Percentiles rank a stretch among this genome's conserved stretches.
These are phyloP conservation scores for Antigone vipio DNA, from an alignment of 2,113 vertebrate genomes.

Conservation along the genomic window DNA sequence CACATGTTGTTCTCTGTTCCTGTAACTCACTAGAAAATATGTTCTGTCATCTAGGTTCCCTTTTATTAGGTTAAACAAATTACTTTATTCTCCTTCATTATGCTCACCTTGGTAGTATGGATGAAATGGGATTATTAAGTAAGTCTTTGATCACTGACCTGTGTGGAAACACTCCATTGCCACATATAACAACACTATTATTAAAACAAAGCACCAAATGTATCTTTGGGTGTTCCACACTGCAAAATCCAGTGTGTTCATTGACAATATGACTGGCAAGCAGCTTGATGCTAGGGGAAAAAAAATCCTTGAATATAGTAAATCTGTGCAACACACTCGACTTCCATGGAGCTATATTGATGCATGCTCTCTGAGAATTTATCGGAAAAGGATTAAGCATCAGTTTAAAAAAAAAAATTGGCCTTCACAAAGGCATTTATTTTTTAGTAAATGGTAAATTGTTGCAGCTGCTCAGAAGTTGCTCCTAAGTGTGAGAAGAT, in stretches of 20 bases:
- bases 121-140: not conserved
- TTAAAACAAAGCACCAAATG: not conserved
- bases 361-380: not conserved
- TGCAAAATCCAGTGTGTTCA: not conserved
- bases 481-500: not conserved
- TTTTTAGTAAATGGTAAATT: not conserved
- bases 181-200: not conserved
- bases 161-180: not conserved
- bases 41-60: not conserved
- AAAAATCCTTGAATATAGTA: not conserved
- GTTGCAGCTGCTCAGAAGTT: not conserved
- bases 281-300: not conserved
- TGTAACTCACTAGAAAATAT: not conserved
- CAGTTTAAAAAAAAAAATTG: not conserved
- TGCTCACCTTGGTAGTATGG: not conserved
- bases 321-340: not conserved
- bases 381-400: not conserved
- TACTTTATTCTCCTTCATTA: not conserved
- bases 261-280: not conserved
- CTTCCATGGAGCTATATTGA: not conserved
- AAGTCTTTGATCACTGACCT: not conserved
- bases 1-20: not conserved
- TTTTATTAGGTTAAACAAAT: not conserved
- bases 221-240: not conserved
- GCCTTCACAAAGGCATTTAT: not conserved